Evolutionary conservation across 2,113 vertebrate genomes (phyloP).

Genomic region (Chaenogobius annularis): DNA sequence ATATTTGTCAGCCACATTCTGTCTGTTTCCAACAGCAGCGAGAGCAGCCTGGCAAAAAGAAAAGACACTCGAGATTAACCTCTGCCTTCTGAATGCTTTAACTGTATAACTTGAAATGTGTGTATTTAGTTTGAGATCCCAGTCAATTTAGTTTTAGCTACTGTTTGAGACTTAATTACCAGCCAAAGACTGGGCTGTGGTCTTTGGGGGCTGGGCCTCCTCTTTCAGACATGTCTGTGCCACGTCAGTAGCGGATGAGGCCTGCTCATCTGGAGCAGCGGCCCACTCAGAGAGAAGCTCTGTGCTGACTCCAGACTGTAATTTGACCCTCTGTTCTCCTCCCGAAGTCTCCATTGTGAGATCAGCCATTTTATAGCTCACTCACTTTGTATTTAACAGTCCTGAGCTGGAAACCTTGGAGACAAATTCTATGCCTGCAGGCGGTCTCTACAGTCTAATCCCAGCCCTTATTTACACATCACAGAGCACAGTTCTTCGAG

Average conservation of each 20-base stretch:
- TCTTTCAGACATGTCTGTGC: slow-evolving; percentile 49
- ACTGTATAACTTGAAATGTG: background rate
- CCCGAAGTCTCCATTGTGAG: background rate
- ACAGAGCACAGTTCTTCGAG: background rate
- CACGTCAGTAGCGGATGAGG: slow-evolving; percentile 60
- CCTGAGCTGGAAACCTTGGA: background rate
- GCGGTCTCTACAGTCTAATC: slow-evolving; percentile 6
- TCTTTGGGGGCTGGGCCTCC: slow-evolving; percentile 1
- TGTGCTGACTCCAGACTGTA: slow-evolving; percentile 18
- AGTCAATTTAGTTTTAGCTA: background rate
- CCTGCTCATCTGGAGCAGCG: slow-evolving; percentile 17
- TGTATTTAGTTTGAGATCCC: slow-evolving; percentile 13
- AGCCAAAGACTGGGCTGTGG: slow-evolving; percentile 10
- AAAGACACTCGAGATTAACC: background rate
- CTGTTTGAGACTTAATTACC: background rate
- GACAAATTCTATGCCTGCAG: slow-evolving; percentile 25
- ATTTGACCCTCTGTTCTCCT: slow-evolving; percentile 23
- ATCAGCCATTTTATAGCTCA: background rate
- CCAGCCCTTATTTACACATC: slow-evolving; percentile 25
- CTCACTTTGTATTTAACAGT: background rate
- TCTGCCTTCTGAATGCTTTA: background rate
- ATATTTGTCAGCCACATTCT: slow-evolving; percentile 82
- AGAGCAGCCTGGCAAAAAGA: slow-evolving; percentile 49
- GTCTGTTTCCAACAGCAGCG: slow-evolving; percentile 46
- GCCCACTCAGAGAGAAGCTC: slow-evolving; percentile 20